Conservation (phyloP, 92 coral and sea anemone species). For the Parazoanthus atlanticus region DNA sequence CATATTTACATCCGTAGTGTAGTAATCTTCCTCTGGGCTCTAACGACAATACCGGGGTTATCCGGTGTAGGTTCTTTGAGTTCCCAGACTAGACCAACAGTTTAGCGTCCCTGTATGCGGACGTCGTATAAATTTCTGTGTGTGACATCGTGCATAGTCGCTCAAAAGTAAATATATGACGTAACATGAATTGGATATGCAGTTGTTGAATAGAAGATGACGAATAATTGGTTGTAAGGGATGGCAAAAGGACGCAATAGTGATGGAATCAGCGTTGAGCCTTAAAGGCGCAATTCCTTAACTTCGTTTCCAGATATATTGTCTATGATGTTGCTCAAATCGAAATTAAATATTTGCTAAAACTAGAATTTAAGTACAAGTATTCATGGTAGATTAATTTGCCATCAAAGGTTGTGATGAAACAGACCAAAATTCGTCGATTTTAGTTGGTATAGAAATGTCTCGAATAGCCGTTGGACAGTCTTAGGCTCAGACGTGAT, state of each 20-base stretch:
- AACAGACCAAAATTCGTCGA: background rate
- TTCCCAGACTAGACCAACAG: background rate
- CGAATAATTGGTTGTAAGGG: too few relatives aligned
- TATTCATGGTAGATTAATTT: slow-evolving; percentile 67
- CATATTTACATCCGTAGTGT: too few relatives aligned
- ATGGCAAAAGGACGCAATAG: background rate
- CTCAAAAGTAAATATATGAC: too few relatives aligned
- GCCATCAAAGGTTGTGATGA: background rate
- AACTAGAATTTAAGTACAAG: slow-evolving; percentile 84
- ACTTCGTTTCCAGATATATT: slow-evolving; percentile 74
- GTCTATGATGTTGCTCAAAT: slow-evolving; percentile 97
- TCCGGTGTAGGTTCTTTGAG: background rate
- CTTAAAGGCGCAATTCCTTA: slow-evolving; percentile 45
- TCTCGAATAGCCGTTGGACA: too few relatives aligned
- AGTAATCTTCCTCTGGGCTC: background rate
- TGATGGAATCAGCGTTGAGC: background rate
- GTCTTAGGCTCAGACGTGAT: too few relatives aligned
- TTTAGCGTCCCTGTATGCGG: background rate
- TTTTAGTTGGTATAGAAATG: background rate
- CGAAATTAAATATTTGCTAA: slow-evolving; percentile 87
- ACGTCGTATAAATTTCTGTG: background rate
- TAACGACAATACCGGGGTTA: background rate
- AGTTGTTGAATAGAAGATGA: background rate
- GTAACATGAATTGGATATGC: background rate
- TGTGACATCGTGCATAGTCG: background rate